Evolutionary conservation across 2,797 vertebrate genomes (phyloP), one percentile per base, ranked within the genome.

Genomic region (Oophaga sylvatica): DNA sequence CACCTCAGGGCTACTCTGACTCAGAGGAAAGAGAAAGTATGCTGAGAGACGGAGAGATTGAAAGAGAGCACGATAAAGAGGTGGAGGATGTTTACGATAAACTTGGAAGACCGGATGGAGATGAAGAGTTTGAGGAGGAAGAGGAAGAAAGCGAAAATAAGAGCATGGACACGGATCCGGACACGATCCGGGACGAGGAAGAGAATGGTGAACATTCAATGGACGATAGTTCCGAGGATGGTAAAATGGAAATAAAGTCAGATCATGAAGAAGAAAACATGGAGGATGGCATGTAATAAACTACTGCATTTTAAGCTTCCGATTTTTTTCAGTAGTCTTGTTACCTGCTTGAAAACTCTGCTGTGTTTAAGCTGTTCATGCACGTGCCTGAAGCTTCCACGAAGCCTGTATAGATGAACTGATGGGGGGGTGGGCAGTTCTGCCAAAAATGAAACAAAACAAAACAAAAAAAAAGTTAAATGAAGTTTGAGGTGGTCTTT

Each of bases 161-260:
- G 94, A 99, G 98, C 93, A 96, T 99, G 97, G 98, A 99, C 95
- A 99, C 98, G 59, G 98, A 99, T 95, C 97, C 96, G 90, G 98
- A 98, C 91, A 99, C 97, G 92, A 95, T 98, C 96, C 96, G 98
- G 95, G 97, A 99, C 84, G 97, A 99, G 93, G 98, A 98, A 94
- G 98, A 99, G 93, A 96, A 97, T 87, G 97, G 96, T 22, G 97
- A 99, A 92, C 98, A 99, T 94, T 99, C 98, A 91, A 97, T 99
- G 98, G 98, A 99, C 94, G 98, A 99, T 92, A 99, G 98, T 94
- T 99, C 98, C 56, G 95, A 99, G 95, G 98, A 99, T 92, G 97
- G 97, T 93, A 99, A 99, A 95, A 97, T 97, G 95, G 97, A 99
- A 97, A 98, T 97, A 96, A 99, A 99, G 97, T 99, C 97, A 94